Percentiles rank a stretch among this genome's conserved stretches.
Conservation (phyloP, 2,888 invertebrate genomes). For the Cordylochernes scorpioides region DNA sequence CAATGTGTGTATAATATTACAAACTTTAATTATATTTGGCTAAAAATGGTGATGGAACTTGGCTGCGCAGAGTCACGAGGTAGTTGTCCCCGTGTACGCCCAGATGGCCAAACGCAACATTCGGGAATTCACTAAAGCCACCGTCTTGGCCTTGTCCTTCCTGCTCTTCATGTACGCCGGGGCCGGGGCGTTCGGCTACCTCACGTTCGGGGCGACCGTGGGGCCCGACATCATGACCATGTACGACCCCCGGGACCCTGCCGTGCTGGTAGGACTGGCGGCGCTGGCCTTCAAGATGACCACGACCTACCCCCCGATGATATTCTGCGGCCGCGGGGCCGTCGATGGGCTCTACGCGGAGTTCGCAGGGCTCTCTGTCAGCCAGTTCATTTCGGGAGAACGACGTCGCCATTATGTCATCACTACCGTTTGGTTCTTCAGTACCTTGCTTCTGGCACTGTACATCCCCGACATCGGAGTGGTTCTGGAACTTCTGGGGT, state of each 20-base stretch:
- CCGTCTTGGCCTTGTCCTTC: slow-evolving; percentile 20
- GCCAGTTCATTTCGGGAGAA: slow-evolving; percentile 4
- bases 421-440: slow-evolving; percentile 8
- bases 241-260: slow-evolving; percentile 12
- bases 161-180: slow-evolving; percentile 23
- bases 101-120: slow-evolving; percentile 22
- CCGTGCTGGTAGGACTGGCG: slow-evolving; percentile 21
- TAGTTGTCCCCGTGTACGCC: slow-evolving; percentile 25
- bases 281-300: slow-evolving; percentile 28
- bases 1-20: too few species aligned
- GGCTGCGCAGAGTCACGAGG: slow-evolving; percentile 27
- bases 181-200: slow-evolving; percentile 24
- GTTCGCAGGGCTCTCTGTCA: slow-evolving; percentile 3
- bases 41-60: too few species aligned
- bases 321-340: slow-evolving; percentile 31
- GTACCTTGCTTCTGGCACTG: slow-evolving; percentile 8
- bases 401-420: slow-evolving; percentile 3
- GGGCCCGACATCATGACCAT: slow-evolving; percentile 19
- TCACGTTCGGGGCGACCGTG: slow-evolving; percentile 23
- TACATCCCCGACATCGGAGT: slow-evolving; percentile 28
- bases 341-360: slow-evolving; percentile 7
- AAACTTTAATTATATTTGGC: too few species aligned
- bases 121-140: slow-evolving; percentile 22
- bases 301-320: slow-evolving; percentile 32
- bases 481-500: slow-evolving; percentile 32